Evolutionary conservation across 2,797 vertebrate genomes (phyloP).

Genomic region (Ceryle rudis): DNA sequence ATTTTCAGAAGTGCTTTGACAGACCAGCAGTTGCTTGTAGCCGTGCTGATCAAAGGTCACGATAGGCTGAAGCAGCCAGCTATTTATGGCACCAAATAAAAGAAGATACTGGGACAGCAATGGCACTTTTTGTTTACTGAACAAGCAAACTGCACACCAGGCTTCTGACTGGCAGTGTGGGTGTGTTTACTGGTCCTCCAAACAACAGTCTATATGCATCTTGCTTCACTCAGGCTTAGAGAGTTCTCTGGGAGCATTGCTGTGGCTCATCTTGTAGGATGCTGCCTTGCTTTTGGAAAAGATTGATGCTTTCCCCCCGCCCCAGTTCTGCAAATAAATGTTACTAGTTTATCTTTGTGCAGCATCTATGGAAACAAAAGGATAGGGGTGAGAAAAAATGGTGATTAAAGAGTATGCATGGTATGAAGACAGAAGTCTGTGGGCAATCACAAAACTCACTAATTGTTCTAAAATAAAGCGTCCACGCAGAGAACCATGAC

Average conservation of each 20-base stretch:
- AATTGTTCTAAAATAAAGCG: not conserved
- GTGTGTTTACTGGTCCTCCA: not conserved
- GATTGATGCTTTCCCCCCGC: not conserved
- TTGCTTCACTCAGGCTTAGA: fast-evolving
- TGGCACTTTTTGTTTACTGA: not conserved
- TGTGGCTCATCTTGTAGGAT: not conserved
- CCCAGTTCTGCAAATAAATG: not conserved
- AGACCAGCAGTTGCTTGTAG: not conserved
- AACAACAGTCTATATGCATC: not conserved
- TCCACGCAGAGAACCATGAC: not conserved
- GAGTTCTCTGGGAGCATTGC: not conserved
- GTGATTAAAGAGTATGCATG: not conserved
- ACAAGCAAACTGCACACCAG: not conserved
- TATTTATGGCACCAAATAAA: constrained; percentile 59
- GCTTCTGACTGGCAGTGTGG: not conserved
- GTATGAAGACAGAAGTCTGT: not conserved
- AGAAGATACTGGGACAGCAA: not conserved
- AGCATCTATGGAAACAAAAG: not conserved
- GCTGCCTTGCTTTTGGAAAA: not conserved
- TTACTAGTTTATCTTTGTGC: not conserved
- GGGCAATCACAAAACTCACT: not conserved
- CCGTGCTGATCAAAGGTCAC: not conserved
- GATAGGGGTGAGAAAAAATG: not conserved
- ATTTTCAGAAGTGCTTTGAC: not conserved
- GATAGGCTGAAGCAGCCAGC: not conserved